Evolutionary conservation across 92 coral and sea anemone species (phyloP).

Genomic region (Epizoanthus scotinus): DNA sequence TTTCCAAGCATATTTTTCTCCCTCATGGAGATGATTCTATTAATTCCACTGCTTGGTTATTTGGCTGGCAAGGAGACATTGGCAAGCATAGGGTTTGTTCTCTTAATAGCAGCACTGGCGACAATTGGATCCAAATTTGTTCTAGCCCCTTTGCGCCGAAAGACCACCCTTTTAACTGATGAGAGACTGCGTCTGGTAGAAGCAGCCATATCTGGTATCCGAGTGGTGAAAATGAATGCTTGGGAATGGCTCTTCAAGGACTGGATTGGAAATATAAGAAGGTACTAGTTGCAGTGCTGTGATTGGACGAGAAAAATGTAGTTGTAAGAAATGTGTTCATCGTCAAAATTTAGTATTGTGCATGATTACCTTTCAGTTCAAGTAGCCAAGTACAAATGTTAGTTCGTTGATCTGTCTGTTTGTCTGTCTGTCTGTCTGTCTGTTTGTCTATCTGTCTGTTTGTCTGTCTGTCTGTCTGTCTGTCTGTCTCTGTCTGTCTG

Average conservation of each 20-base stretch:
- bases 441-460: too few relatives aligned
- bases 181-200: neutral
- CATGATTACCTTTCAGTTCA: too few relatives aligned
- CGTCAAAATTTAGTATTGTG: too few relatives aligned
- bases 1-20: neutral
- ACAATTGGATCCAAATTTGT: neutral
- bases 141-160: constrained; percentile 14
- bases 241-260: constrained; percentile 27
- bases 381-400: too few relatives aligned
- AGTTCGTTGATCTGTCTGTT: too few relatives aligned
- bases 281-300: neutral
- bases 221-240: constrained; percentile 29
- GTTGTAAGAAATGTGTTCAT: too few relatives aligned
- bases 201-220: constrained; percentile 26
- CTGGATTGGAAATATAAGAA: constrained; percentile 21
- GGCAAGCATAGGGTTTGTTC: constrained; percentile 12
- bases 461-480: too few relatives aligned
- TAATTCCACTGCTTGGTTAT: constrained; percentile 3
- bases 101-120: neutral
- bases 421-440: too few relatives aligned
- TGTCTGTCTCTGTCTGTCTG: too few relatives aligned
- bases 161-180: constrained; percentile 18
- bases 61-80: constrained; percentile 21
- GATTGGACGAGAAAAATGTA: neutral
- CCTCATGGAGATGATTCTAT: neutral